These are phyloP conservation scores for Nothocercus nigrocapillus DNA, from an alignment of 2,113 vertebrate genomes.

Conservation along the genomic window DNA sequence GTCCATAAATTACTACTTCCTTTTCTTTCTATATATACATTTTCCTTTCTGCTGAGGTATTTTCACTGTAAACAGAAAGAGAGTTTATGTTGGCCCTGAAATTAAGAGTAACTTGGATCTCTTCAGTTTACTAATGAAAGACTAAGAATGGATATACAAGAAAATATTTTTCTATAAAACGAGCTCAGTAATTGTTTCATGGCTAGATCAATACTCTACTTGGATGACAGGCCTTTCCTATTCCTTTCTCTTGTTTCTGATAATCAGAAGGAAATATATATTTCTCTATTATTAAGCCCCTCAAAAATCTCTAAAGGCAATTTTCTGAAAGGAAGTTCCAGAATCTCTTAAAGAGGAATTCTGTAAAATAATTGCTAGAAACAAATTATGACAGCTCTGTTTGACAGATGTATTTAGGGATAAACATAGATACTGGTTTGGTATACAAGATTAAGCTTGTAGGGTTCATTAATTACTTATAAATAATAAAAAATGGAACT, in stretches of 20 bases:
- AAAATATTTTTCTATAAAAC: neutral
- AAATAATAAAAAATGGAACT: neutral
- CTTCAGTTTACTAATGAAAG: neutral
- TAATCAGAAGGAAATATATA: neutral
- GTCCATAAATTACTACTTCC: slow-evolving; percentile 2
- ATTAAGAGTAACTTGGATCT: neutral
- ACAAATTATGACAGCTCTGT: neutral
- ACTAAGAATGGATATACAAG: neutral
- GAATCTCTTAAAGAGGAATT: neutral
- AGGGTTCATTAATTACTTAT: neutral
- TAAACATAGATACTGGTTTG: neutral
- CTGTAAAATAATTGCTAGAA: neutral
- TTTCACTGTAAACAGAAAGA: neutral
- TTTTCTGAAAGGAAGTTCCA: slow-evolving; percentile 9
- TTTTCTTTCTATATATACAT: neutral
- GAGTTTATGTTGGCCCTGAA: neutral
- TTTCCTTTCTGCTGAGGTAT: neutral
- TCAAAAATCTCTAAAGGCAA: neutral
- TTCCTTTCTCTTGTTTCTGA: neutral
- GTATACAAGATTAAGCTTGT: neutral
- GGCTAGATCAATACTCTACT: neutral
- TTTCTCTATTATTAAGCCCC: neutral
- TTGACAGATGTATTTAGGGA: neutral
- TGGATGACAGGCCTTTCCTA: neutral
- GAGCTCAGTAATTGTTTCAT: neutral